Conservation (phyloP, 2,888 invertebrate genomes). For the Caenorhabditis doughertyi region DNA sequence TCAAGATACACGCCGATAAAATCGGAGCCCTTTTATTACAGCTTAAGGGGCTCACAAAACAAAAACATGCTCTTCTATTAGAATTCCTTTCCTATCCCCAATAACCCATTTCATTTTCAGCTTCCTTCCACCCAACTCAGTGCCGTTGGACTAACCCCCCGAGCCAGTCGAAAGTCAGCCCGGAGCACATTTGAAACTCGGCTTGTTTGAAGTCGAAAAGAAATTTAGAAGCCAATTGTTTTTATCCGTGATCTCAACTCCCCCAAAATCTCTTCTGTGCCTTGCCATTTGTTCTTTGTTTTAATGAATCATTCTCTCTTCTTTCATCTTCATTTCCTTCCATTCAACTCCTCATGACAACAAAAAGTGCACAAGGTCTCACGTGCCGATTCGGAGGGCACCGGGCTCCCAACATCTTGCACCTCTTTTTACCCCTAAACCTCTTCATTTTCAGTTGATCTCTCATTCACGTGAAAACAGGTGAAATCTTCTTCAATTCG, state of each 20-base stretch:
- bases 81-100: no score
- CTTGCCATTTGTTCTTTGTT: conserved; percentile 21
- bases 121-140: conserved; percentile 45
- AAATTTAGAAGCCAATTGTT: conserved; percentile 19
- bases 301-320: conserved; percentile 35
- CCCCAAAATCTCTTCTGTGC: no score
- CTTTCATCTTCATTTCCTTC: no score
- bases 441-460: conserved; percentile 12
- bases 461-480: conserved; percentile 56
- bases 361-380: conserved; percentile 58
- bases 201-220: conserved; percentile 12
- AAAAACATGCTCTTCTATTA: no score
- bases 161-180: conserved; percentile 51
- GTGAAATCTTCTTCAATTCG: conserved; percentile 34
- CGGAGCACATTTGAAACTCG: conserved; percentile 40
- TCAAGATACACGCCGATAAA: no score
- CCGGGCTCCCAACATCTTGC: neutral
- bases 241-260: no score
- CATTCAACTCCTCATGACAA: conserved; percentile 4
- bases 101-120: conserved; percentile 12
- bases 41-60: no score
- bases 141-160: conserved; percentile 47
- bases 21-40: no score
- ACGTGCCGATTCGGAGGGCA: conserved; percentile 23
- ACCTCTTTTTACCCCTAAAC: neutral